A percentile compares a stretch with the other conserved stretches of the same genome.
Conservation (phyloP, 92 coral and sea anemone species). For the Diadumene lineata region DNA sequence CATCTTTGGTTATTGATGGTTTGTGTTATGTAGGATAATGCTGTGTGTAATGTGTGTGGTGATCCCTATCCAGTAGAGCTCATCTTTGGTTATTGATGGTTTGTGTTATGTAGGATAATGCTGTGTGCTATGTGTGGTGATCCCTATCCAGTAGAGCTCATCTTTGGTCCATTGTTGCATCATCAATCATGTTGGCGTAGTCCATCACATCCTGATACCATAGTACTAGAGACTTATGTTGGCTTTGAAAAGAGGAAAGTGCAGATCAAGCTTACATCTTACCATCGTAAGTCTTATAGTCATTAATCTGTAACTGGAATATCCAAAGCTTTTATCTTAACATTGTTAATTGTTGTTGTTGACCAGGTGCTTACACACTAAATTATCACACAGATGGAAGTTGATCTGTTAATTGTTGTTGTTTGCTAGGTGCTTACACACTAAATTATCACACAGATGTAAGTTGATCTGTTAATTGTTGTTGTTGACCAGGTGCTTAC, state of each 20-base stretch:
- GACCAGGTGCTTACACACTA: too few relatives aligned
- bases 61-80: too few relatives aligned
- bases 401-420: too few relatives aligned
- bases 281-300: slow-evolving; percentile 82
- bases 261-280: slow-evolving; percentile 89
- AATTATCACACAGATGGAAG: too few relatives aligned
- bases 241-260: slow-evolving; percentile 89
- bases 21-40: slow-evolving; percentile 63
- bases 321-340: too few relatives aligned
- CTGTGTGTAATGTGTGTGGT: slow-evolving; percentile 67
- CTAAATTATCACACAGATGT: slow-evolving; percentile 91
- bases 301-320: not conserved
- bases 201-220: slow-evolving; percentile 87
- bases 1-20: too few relatives aligned
- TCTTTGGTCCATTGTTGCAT: slow-evolving; percentile 91
- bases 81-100: too few relatives aligned
- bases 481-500: too few relatives aligned
- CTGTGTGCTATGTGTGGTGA: slow-evolving; percentile 98
- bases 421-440: slow-evolving; percentile 86
- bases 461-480: too few relatives aligned
- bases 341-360: too few relatives aligned
- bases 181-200: slow-evolving; percentile 94
- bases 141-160: slow-evolving; percentile 95
- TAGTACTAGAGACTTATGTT: slow-evolving; percentile 87
- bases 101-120: slow-evolving; percentile 65